Base-by-base conservation (phyloP, 2,113 vertebrate species). In the Serinus canaria region DNA sequence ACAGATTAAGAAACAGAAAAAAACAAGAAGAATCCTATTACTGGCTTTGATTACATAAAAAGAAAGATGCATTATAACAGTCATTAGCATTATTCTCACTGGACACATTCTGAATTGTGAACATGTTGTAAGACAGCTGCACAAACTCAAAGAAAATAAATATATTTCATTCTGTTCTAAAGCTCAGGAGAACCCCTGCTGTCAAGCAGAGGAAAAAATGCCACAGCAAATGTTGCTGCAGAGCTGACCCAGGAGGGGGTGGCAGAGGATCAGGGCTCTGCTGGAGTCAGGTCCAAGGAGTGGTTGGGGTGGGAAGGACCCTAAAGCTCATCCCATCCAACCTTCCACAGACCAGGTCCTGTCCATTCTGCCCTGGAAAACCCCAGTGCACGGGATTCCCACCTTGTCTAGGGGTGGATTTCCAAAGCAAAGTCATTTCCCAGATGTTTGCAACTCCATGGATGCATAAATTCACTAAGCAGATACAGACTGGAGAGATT, bases 201-300 rank as follows among this genome's bases (percentile, higher is more conserved):
- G 66, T 7, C 44, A 56, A 78, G 15, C 8, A 19, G 1, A 69
- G 87, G 33, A 3, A 43, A 52, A 78, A 50, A n/a, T 0, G 28
- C 10, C 28, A 2, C 2, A 28, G 3, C 13, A 23, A 6, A 50
- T 23, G 47, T 6, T 46, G 47, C 17, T 85, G 75, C 86, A 60
- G 4, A 56, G 49, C 56, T 79, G 27, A 50, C 81, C 96, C 96
- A 95, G 93, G 18, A 94, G 97, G 75, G 77, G 95, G 95, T 67
- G 93, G 72, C 87, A 96, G 76, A 96, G 89, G 55, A 13, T n/a
- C 30, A 27, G 2, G 46, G 28, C 5, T 27, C 27, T 72, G 16
- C 56, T 58, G 56, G 6, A 58, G 14, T 8, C 41, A 44, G 0
- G 18, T 4, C 39, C 55, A 15, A 0, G 49, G 56, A n/a, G 55